Evolutionary conservation across 2,888 invertebrate species (phyloP).

Genomic region (Cerceris ruficornis): DNA sequence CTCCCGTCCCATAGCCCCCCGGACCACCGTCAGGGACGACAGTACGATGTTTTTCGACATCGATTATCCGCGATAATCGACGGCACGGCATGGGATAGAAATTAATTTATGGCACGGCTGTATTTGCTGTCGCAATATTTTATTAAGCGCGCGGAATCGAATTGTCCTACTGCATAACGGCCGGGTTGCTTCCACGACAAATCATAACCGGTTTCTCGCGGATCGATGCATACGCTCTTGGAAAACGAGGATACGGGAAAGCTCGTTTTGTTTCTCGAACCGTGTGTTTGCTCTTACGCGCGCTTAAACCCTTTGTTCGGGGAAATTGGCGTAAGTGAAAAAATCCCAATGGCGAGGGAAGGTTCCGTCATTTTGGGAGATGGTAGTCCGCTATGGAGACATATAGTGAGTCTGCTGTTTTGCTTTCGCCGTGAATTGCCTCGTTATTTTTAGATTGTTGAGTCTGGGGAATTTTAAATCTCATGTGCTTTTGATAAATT

Average conservation of each 20-base stretch:
- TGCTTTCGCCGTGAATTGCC: too few relatives aligned
- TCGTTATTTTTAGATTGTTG: too few relatives aligned
- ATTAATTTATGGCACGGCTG: constrained; percentile 29
- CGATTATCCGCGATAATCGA: constrained; percentile 31
- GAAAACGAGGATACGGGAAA: not conserved
- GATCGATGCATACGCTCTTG: not conserved
- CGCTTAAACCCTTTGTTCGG: too few relatives aligned
- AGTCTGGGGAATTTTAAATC: too few relatives aligned
- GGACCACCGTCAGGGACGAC: not conserved
- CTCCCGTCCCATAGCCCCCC: too few relatives aligned
- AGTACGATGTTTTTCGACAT: constrained; percentile 28
- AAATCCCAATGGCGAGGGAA: too few relatives aligned
- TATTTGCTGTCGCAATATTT: constrained; percentile 22
- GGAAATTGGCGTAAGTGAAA: too few relatives aligned
- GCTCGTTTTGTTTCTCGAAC: not conserved
- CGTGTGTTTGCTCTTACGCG: not conserved
- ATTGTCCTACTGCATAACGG: not conserved
- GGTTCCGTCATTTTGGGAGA: too few relatives aligned
- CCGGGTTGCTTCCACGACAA: not conserved
- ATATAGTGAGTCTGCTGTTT: too few relatives aligned
- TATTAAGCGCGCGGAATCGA: constrained; percentile 13
- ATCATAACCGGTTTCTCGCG: not conserved
- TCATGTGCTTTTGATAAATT: too few relatives aligned
- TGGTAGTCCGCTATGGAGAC: too few relatives aligned
- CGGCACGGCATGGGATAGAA: not conserved